These are phyloP conservation scores for Drosophila burlai DNA, from an alignment of 1,140 invertebrate species.

Conservation along the genomic window DNA sequence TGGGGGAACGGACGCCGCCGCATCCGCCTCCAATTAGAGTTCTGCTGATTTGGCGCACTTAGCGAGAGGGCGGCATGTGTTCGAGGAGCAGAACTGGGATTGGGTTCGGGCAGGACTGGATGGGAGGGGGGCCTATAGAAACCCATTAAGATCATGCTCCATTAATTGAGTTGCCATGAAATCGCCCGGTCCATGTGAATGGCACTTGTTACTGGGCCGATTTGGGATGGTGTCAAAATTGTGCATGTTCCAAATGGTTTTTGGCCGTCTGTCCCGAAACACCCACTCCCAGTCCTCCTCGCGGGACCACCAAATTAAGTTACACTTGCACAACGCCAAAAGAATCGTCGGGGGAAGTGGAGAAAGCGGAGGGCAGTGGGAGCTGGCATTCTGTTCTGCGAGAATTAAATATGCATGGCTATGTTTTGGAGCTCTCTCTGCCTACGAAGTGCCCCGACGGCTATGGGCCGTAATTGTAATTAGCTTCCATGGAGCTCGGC, in stretches of 20 bases:
- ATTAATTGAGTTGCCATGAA: slow-evolving; percentile 83
- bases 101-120: not conserved
- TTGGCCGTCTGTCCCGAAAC: slow-evolving; percentile 38
- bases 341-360: slow-evolving; percentile 42
- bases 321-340: slow-evolving; percentile 76
- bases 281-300: not conserved
- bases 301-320: slow-evolving; percentile 66
- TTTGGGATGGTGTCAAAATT: slow-evolving; percentile 70
- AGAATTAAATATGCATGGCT: slow-evolving; percentile 77
- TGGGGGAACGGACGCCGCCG: slow-evolving; percentile 21
- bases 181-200: slow-evolving; percentile 57
- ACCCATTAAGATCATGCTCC: slow-evolving; percentile 83
- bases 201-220: slow-evolving; percentile 66
- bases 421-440: slow-evolving; percentile 52
- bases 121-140: slow-evolving; percentile 47
- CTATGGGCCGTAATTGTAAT: slow-evolving; percentile 68
- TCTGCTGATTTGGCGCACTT: slow-evolving; percentile 82
- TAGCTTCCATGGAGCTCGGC: slow-evolving; percentile 43
- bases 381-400: slow-evolving; percentile 29
- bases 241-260: slow-evolving; percentile 76
- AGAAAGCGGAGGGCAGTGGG: not conserved
- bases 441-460: slow-evolving; percentile 6
- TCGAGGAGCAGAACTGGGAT: slow-evolving; percentile 4
- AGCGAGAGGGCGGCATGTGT: slow-evolving; percentile 60
- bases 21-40: slow-evolving; percentile 76